Evolutionary conservation across 2,113 vertebrate species (phyloP).

Genomic region (Podarcis muralis): DNA sequence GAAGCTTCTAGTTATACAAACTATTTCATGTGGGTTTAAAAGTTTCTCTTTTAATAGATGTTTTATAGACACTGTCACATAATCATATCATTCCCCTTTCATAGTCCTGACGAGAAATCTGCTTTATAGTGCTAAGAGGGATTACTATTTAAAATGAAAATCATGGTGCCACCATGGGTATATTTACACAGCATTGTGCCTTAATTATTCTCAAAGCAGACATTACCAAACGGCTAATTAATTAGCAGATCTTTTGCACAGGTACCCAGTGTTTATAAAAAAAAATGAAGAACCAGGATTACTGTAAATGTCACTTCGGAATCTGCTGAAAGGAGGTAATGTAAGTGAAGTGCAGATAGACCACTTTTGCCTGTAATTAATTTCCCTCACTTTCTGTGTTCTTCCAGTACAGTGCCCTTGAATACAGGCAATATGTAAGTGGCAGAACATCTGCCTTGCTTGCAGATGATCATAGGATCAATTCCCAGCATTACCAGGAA

Average conservation of each 20-base stretch:
- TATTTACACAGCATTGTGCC: slow-evolving; percentile 25
- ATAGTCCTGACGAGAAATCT: not conserved
- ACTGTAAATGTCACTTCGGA: not conserved
- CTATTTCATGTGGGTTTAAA: too few relatives aligned
- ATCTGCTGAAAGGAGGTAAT: slow-evolving; percentile 50
- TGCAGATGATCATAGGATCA: too few relatives aligned
- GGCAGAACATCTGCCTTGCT: too few relatives aligned
- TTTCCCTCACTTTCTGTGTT: slow-evolving; percentile 51
- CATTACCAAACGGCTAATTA: slow-evolving; percentile 52
- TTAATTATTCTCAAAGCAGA: slow-evolving; percentile 48
- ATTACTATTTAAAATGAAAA: not conserved
- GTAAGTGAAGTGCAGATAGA: slow-evolving; percentile 49
- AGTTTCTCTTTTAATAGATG: too few relatives aligned
- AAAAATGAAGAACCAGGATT: slow-evolving; percentile 31
- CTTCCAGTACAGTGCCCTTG: not conserved
- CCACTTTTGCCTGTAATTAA: slow-evolving; percentile 49
- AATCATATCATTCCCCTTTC: not conserved
- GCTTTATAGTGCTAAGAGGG: slow-evolving; percentile 26
- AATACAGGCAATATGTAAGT: too few relatives aligned
- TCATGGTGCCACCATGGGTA: not conserved
- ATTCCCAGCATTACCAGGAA: too few relatives aligned
- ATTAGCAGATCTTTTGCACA: slow-evolving; percentile 29
- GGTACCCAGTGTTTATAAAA: slow-evolving; percentile 52
- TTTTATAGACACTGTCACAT: not conserved
- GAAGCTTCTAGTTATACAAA: too few relatives aligned